Conservation (phyloP, 2,797 vertebrate species). For the Sebastiscus albofasciatus region DNA sequence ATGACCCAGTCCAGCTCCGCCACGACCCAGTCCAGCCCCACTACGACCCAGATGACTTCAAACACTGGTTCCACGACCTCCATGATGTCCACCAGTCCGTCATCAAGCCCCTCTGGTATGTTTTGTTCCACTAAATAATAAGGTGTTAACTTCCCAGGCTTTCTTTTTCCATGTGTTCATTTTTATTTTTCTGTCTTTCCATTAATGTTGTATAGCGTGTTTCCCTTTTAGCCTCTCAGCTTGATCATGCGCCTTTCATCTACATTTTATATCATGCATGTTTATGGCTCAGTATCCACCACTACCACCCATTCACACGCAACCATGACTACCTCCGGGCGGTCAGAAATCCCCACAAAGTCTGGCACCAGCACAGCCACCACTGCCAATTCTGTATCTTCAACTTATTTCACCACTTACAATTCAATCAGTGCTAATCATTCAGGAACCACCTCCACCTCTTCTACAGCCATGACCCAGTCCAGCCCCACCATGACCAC, state of each 20-base stretch:
- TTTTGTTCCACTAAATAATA: background rate
- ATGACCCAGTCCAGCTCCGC: too few species aligned
- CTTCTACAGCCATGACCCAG: background rate
- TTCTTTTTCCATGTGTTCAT: background rate
- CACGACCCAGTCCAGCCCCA: too few species aligned
- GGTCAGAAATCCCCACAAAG: background rate
- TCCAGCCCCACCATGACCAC: background rate
- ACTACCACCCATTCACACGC: background rate
- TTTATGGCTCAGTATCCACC: background rate
- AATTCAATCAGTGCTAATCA: background rate
- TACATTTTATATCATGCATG: too few species aligned
- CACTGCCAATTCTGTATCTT: background rate
- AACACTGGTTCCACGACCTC: background rate
- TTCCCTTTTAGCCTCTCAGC: background rate
- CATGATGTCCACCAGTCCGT: background rate
- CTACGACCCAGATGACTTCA: background rate
- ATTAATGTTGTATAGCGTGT: background rate
- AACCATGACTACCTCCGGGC: background rate
- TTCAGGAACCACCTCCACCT: background rate
- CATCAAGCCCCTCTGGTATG: constrained; percentile 14
- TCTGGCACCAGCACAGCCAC: background rate
- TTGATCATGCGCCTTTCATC: background rate
- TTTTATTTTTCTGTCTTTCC: background rate
- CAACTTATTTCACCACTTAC: background rate
- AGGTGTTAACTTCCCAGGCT: background rate